Evolutionary conservation across 2,888 invertebrate species (phyloP), one percentile per base, ranked within the genome.

Genomic region (Theretra japonica): DNA sequence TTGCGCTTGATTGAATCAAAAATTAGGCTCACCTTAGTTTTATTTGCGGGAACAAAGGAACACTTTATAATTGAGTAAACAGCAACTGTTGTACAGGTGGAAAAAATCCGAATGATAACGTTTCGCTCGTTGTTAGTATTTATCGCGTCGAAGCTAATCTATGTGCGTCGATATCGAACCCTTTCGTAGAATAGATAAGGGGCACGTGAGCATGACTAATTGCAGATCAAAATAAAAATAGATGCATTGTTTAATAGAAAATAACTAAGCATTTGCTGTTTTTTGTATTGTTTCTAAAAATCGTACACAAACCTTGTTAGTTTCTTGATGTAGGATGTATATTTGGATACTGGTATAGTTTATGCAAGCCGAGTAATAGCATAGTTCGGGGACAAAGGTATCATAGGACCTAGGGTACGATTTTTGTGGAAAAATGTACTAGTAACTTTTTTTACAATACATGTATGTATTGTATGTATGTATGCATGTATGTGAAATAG

Each of bases 61-160:
- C 76, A 72, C 65, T 60, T 28, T 70, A 68, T 59, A 69, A 73
- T 74, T 72, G 50, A 23, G 56, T 30, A 57, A 75, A 73, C 59
- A 74, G 59, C 76, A 75, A 74, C 75, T 77, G 76, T 73, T 74
- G 76, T 62, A 73, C 41, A 69, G 74, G 77, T 69, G 74, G 76
- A 76, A 76, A 69, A 72, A 69, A 71, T 33, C 70, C 41, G 77
- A 85, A 78, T 85, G 81, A 82, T 80, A 78, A 72, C 50, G 56
- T 62, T 58, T 60, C 72, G 74, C 74, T 76, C 73, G 77, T 68
- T 78, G 71, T 75, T 81, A 76, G 73, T 82, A 82, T 86, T 80
- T 85, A 86, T 86, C 79, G 71, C 65, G n/a, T 70, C 68, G 50
- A 71, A 69, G 60, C 33, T 78, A 73, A 79, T 75, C 79, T 77